Conservation (phyloP, 2,888 invertebrate genomes). For the Schizotus pectinicornis region DNA sequence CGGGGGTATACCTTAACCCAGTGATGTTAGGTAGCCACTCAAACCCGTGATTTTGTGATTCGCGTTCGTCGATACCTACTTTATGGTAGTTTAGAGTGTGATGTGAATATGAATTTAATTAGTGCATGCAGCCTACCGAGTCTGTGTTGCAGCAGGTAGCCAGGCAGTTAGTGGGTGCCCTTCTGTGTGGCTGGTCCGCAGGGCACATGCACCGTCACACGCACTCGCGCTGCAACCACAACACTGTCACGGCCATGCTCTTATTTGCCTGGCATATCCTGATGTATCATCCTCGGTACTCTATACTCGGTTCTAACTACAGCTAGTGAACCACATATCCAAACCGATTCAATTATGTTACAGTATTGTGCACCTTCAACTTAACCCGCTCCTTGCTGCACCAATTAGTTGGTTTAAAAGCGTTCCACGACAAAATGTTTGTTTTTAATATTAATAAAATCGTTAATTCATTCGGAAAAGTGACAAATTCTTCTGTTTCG, state of each 20-base stretch:
- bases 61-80: no score
- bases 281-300: conserved; percentile 36
- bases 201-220: conserved; percentile 89
- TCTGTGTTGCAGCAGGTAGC: conserved; percentile 56
- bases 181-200: conserved; percentile 57
- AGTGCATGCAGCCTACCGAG: conserved; percentile 57
- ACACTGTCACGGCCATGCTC: conserved; percentile 57
- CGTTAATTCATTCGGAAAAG: neutral
- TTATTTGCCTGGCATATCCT: conserved; percentile 43
- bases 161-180: conserved; percentile 57
- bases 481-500: no score
- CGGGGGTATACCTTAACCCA: no score
- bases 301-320: conserved; percentile 9
- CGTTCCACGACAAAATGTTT: no score
- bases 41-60: no score
- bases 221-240: conserved; percentile 87
- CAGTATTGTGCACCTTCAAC: conserved; percentile 27
- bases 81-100: neutral
- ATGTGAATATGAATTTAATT: conserved; percentile 34
- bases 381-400: neutral
- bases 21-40: no score
- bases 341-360: conserved; percentile 6
- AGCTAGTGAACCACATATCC: neutral
- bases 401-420: no score
- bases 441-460: neutral